Evolutionary conservation across 2,113 vertebrate species (phyloP), one percentile per base, ranked within the genome.

Genomic region (Merops nubicus): DNA sequence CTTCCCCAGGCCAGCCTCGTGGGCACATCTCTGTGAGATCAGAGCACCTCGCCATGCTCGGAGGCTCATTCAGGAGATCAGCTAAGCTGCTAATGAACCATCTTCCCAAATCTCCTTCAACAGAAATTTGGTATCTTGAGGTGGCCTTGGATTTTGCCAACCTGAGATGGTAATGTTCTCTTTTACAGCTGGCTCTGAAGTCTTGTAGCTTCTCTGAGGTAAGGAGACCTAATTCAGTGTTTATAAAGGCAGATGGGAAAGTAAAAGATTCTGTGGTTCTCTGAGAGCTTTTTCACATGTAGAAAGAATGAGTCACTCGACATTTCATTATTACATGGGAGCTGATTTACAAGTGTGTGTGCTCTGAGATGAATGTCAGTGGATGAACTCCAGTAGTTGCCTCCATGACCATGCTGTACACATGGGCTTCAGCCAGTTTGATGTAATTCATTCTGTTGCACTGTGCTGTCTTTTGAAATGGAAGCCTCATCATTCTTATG

Each of bases 301-400:
- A 81, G 88, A 89, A 90, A 92, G 92, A 96, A 84, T 91, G 93
- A 96, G 83, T 95, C 86, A 94, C 83, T 96, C 25, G 9, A 81
- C 80, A 62, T 89, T 89, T 95, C 88, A 21, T 92, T 96, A 79
- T 60, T 91, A 89, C 92, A 94, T 92, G 84, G 80, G 77, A 91
- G 77, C 92, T 95, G 95, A 94, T 95, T 91, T 97, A 89, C 88
- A 95, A 91, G 76, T 85, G 77, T 40, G 51, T 69, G 9, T 79
- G 88, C 86, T 87, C 53, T 0, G 15, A 87, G 83, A 72, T 94
- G 92, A 89, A 79, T 87, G 91, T 72, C 3, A 0, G 68, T 84
- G 88, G 91, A 72, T 85, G 80, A 85, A 89, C 86, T 93, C 89
- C 73, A 69, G 6, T 48, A 43, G 82, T 91, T 94, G 86, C 76